phyloP scores from a whole-genome alignment of 2,113 vertebrate genomes.

The Paralichthys olivaceus region DNA sequence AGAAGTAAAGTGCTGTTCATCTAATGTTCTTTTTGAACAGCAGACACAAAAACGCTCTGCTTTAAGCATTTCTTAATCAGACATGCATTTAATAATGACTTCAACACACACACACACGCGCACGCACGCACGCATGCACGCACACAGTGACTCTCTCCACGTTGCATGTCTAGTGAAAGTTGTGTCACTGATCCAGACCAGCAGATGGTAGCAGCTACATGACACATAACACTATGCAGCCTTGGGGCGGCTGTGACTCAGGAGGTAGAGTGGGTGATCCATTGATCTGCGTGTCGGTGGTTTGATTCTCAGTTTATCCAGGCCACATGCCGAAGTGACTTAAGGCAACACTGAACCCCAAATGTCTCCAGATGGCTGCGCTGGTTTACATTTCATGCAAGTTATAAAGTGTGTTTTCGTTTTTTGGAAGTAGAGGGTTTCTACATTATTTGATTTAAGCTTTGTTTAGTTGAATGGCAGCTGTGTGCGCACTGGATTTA shows the following conservation, averaged over 20 bases:
- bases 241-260: not conserved
- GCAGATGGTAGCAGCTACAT: slow-evolving; percentile 28
- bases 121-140: not conserved
- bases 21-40: too few species aligned
- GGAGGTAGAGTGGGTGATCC: not conserved
- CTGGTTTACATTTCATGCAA: too few species aligned
- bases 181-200: not conserved
- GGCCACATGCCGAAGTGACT: not conserved
- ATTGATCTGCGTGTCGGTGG: not conserved
- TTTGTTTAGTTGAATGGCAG: not conserved
- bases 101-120: not conserved
- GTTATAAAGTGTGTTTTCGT: not conserved
- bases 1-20: too few species aligned
- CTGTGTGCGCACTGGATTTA: not conserved
- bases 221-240: not conserved
- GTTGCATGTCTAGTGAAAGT: too few species aligned
- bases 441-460: not conserved
- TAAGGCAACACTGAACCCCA: not conserved
- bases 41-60: too few species aligned
- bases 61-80: too few species aligned
- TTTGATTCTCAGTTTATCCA: not conserved
- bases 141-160: too few species aligned
- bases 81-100: too few species aligned
- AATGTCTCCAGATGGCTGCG: not conserved
- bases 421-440: not conserved